These are phyloP conservation scores for Spea bombifrons DNA, from an alignment of 2,113 vertebrate species.

Conservation along the genomic window DNA sequence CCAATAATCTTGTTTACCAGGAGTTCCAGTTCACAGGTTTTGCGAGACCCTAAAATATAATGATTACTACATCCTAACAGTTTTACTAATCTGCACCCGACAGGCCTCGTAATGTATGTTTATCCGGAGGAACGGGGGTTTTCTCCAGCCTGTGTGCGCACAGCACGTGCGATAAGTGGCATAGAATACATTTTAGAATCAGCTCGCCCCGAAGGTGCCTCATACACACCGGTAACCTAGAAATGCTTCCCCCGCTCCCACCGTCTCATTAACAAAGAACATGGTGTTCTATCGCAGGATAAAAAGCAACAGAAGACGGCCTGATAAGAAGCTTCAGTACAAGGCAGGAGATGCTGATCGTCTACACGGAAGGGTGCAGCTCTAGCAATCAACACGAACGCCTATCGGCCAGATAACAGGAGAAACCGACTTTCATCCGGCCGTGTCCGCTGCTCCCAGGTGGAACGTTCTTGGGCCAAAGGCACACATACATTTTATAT, in stretches of 20 bases:
- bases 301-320: conserved; percentile 1
- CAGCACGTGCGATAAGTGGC: too few relatives aligned
- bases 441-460: background rate
- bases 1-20: too few relatives aligned
- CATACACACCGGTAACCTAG: background rate
- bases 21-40: too few relatives aligned
- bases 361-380: background rate
- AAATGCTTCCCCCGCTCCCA: background rate
- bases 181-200: background rate
- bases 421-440: conserved; percentile 19
- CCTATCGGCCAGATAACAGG: conserved; percentile 19
- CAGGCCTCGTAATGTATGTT: too few relatives aligned
- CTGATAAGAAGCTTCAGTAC: conserved; percentile 12
- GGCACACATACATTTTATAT: background rate
- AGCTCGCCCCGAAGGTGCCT: background rate
- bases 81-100: too few relatives aligned
- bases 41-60: too few relatives aligned
- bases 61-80: too few relatives aligned
- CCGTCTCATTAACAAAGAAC: conserved; percentile 16
- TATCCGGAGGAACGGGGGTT: too few relatives aligned
- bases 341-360: background rate
- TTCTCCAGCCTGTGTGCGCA: too few relatives aligned
- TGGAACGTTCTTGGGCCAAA: background rate
- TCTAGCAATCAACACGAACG: background rate
- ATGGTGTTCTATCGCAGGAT: conserved; percentile 10